These are phyloP conservation scores for Buceros bicornis DNA, from an alignment of 2,797 vertebrate genomes.

Conservation along the genomic window DNA sequence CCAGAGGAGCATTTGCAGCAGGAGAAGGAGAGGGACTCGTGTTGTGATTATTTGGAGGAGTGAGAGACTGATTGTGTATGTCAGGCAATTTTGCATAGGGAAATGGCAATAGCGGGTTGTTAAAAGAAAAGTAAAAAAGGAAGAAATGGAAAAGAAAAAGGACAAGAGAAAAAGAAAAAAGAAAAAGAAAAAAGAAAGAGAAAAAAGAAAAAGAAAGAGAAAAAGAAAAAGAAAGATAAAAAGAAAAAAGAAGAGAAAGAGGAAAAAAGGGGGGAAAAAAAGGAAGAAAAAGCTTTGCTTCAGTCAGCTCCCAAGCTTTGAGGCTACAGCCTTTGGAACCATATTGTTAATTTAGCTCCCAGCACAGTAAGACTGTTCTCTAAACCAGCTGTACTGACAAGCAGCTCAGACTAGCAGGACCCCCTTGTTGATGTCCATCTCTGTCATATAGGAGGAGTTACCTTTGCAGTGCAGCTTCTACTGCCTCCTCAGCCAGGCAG, in stretches of 20 bases:
- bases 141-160: fast-evolving
- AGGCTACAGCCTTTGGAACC: neutral
- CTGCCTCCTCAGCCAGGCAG: neutral
- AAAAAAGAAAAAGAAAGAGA: fast-evolving
- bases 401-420: neutral
- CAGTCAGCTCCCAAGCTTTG: neutral
- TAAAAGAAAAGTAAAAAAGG: neutral
- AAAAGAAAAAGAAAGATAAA: fast-evolving
- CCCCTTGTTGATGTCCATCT: neutral
- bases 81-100: neutral
- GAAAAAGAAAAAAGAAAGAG: fast-evolving
- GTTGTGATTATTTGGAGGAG: neutral
- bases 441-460: neutral
- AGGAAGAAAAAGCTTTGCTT: neutral
- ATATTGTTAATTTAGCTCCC: neutral
- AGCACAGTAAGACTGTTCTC: neutral
- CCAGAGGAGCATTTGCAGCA: constrained; percentile 37
- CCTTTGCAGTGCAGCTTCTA: neutral
- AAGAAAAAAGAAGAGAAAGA: no score
- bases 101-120: neutral
- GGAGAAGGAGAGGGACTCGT: neutral
- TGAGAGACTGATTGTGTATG: neutral
- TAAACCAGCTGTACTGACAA: neutral
- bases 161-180: fast-evolving
- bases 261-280: no score